phyloP scores from a whole-genome alignment of 2,113 vertebrate genomes.

The Neogobius melanostomus region DNA sequence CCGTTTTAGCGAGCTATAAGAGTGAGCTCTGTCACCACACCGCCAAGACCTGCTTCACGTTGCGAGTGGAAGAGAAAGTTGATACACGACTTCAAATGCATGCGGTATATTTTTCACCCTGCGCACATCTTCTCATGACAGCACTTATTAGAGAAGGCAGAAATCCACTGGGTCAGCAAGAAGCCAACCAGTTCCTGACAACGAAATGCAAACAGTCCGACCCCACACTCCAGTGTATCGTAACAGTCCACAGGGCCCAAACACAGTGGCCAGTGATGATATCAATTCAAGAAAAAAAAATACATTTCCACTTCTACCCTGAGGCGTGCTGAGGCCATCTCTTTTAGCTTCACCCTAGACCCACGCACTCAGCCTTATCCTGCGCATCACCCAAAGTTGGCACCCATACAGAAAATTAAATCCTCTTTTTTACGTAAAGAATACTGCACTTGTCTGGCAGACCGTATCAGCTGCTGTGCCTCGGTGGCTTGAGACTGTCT shows the following conservation, averaged over 20 bases:
- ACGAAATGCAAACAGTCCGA: slow-evolving; percentile 17
- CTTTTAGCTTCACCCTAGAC: slow-evolving; percentile 16
- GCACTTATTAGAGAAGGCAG: slow-evolving; percentile 5
- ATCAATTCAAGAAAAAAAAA: slow-evolving; percentile 27
- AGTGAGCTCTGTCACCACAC: no score
- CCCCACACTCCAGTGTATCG: not conserved
- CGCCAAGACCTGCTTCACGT: not conserved
- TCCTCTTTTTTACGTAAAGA: slow-evolving; percentile 17
- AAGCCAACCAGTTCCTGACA: slow-evolving; percentile 12
- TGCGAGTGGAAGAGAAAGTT: not conserved
- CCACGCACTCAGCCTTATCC: slow-evolving; percentile 22
- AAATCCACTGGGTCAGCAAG: slow-evolving; percentile 27
- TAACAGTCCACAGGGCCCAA: slow-evolving; percentile 22
- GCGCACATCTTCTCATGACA: not conserved
- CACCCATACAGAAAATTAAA: slow-evolving; percentile 24
- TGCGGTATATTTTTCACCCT: slow-evolving; percentile 1
- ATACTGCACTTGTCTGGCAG: slow-evolving; percentile 1
- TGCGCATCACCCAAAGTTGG: slow-evolving; percentile 19
- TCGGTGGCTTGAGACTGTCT: slow-evolving; percentile 6
- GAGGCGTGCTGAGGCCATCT: slow-evolving; percentile 17
- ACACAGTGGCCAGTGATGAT: slow-evolving; percentile 23
- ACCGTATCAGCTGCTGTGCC: not conserved
- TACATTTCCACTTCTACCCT: slow-evolving; percentile 16
- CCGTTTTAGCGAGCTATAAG: no score
- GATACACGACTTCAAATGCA: not conserved